A percentile compares a stretch with the other conserved stretches of the same genome.
Conservation (phyloP, 2,888 invertebrate genomes). For the Drosophila borealis region DNA sequence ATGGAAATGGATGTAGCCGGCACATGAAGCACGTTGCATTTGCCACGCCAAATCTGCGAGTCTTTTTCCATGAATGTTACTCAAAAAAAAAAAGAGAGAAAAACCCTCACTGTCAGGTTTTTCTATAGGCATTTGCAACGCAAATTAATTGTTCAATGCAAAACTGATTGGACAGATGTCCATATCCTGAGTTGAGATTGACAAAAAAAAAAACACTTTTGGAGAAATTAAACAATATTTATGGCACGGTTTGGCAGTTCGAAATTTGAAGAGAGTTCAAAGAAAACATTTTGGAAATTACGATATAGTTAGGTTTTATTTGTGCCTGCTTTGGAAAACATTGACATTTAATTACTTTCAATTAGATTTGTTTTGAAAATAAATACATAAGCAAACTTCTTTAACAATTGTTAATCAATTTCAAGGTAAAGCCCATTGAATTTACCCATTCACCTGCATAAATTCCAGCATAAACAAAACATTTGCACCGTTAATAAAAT, state of each 20-base stretch:
- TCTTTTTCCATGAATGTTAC: slow-evolving; percentile 46
- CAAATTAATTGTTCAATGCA: slow-evolving; percentile 40
- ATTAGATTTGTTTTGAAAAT: neutral
- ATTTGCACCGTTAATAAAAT: slow-evolving; percentile 13
- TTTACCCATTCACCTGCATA: slow-evolving; percentile 45
- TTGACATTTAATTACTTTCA: no score
- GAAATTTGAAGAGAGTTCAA: no score
- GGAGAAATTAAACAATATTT: slow-evolving; percentile 15
- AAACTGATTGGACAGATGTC: slow-evolving; percentile 17
- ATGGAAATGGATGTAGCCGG: slow-evolving; percentile 43
- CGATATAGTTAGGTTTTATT: no score
- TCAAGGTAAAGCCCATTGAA: slow-evolving; percentile 33
- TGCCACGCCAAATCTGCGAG: slow-evolving; percentile 13
- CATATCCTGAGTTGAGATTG: neutral
- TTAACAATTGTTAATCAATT: neutral
- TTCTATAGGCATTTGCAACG: slow-evolving; percentile 32
- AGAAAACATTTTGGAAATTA: no score
- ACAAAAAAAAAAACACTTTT: neutral
- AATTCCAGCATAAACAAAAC: slow-evolving; percentile 38
- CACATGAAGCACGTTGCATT: slow-evolving; percentile 30
- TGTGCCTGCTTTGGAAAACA: no score
- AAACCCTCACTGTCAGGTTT: slow-evolving; percentile 28
- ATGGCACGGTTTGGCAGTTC: slow-evolving; percentile 1
- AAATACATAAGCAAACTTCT: neutral
- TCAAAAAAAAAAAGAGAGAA: slow-evolving; percentile 10